phyloP scores from a whole-genome alignment of 1,140 invertebrate genomes.

The Pogonomyrmex barbatus region DNA sequence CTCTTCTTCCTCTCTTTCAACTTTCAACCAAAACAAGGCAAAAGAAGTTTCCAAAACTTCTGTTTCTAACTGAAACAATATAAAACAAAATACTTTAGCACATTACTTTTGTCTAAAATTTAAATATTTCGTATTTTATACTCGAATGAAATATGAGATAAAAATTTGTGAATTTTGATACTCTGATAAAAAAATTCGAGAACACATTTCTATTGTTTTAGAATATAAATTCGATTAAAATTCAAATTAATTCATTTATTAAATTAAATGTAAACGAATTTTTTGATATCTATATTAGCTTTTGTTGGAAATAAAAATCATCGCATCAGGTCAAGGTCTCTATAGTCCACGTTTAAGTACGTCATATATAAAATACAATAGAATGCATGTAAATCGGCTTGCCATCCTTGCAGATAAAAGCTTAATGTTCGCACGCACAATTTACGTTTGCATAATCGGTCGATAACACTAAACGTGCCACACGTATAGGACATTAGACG shows the following conservation, averaged over 20 bases:
- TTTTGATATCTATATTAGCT: background rate
- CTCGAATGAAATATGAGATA: background rate
- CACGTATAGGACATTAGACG: background rate
- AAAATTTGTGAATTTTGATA: background rate
- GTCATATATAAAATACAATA: background rate
- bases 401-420: slow-evolving; percentile 8
- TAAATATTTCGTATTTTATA: background rate
- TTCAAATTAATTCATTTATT: background rate
- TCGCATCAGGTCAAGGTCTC: background rate
- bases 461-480: slow-evolving; percentile 31
- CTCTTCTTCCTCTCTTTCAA: background rate
- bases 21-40: background rate
- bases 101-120: background rate
- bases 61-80: background rate
- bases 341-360: background rate
- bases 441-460: slow-evolving; percentile 42
- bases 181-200: no score
- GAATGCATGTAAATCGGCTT: background rate
- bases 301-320: background rate
- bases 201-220: background rate
- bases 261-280: background rate
- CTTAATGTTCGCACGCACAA: slow-evolving; percentile 27
- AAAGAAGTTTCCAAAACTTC: background rate
- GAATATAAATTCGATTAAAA: background rate
- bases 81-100: background rate